Conservation (phyloP, 2,797 vertebrate species). For the Brachyalestes nurse region DNA sequence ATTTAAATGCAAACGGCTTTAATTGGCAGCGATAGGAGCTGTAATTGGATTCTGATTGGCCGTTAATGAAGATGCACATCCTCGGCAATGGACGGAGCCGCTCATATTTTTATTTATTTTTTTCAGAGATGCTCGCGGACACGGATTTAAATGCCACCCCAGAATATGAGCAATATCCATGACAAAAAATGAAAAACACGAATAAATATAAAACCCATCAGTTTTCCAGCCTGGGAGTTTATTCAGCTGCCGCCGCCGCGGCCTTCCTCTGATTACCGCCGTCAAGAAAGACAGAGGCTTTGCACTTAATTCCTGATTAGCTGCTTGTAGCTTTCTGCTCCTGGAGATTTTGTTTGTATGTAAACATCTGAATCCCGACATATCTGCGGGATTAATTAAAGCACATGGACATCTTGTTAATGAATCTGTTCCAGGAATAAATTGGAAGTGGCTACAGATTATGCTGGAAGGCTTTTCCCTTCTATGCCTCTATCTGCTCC, state of each 20-base stretch:
- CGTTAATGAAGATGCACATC: conserved; percentile 82
- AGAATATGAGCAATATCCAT: no score
- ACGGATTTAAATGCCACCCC: conserved; percentile 23
- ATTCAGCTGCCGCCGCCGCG: background rate
- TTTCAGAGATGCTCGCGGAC: conserved; percentile 56
- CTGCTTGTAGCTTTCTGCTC: conserved; percentile 57
- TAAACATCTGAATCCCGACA: conserved; percentile 71
- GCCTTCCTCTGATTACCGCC: conserved; percentile 38
- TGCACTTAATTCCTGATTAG: conserved; percentile 55
- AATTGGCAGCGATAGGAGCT: no score
- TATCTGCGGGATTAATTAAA: conserved; percentile 75
- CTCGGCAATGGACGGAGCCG: conserved; percentile 75
- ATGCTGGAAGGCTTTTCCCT: conserved; percentile 55
- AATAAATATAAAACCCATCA: no score
- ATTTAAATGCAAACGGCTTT: no score
- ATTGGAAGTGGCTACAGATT: conserved; percentile 72
- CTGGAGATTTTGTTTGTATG: conserved; percentile 64
- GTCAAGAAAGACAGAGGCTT: conserved; percentile 37
- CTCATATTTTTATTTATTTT: no score
- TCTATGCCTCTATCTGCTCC: background rate
- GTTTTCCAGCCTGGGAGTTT: no score
- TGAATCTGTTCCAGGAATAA: conserved; percentile 71
- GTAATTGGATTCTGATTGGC: conserved; percentile 86
- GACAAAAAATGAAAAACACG: no score
- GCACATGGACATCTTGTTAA: conserved; percentile 67